Evolutionary conservation across 2,888 invertebrate genomes (phyloP).

Genomic region (Acleris cristana): DNA sequence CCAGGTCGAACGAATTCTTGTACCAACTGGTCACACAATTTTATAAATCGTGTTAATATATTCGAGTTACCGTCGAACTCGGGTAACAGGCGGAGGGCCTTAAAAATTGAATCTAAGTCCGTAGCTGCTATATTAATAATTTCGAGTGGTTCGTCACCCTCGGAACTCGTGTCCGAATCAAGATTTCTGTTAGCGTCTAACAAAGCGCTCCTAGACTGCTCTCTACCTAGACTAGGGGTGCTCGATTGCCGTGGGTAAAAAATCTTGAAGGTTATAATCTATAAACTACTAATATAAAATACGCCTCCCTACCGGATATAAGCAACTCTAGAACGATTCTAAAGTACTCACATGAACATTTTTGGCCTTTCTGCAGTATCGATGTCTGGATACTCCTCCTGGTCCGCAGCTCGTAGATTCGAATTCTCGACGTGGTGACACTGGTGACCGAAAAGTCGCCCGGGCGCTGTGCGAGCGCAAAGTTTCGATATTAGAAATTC

Average conservation of each 20-base stretch:
- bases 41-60: background rate
- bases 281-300: background rate
- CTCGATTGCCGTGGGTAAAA: background rate
- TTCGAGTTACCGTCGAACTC: background rate
- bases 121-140: background rate
- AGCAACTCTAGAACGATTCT: constrained; percentile 5
- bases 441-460: constrained; percentile 2
- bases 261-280: background rate
- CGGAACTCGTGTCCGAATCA: background rate
- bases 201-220: background rate
- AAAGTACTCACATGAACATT: constrained; percentile 1
- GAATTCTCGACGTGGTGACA: background rate
- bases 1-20: background rate
- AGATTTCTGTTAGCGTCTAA: constrained; percentile 2
- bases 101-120: background rate
- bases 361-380: background rate
- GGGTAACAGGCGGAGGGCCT: background rate
- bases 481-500: constrained; percentile 6
- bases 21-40: constrained; percentile 1
- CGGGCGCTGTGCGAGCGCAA: constrained; percentile 7
- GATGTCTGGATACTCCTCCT: constrained; percentile 3
- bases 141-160: background rate
- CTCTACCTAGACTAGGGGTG: background rate
- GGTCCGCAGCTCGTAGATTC: background rate
- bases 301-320: background rate